phyloP scores from a whole-genome alignment of 1,140 invertebrate genomes.

The Neodiprion lecontei region DNA sequence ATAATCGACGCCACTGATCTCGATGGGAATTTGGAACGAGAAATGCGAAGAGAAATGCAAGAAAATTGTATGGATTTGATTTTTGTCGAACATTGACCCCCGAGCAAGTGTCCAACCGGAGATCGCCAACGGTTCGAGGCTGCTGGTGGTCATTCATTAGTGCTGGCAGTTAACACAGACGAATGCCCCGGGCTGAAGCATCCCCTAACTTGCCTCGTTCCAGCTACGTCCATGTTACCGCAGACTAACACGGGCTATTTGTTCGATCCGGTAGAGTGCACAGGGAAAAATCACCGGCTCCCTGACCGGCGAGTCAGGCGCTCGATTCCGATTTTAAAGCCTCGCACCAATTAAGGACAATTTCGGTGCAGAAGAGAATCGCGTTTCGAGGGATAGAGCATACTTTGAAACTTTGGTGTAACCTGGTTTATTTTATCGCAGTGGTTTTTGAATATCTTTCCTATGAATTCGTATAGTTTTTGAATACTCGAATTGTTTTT shows the following conservation, averaged over 20 bases:
- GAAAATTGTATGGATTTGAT: neutral
- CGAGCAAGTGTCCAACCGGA: neutral
- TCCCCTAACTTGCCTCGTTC: constrained; percentile 11
- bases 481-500: no score
- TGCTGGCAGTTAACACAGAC: constrained; percentile 8
- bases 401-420: neutral
- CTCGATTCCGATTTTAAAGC: neutral
- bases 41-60: no score
- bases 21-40: no score
- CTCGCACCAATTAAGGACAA: neutral
- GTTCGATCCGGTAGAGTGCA: neutral
- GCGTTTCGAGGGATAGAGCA: neutral
- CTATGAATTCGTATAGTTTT: no score
- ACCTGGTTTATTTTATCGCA: no score
- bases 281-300: constrained; percentile 1
- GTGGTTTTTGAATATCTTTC: no score
- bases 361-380: neutral
- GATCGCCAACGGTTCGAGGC: neutral
- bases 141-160: constrained; percentile 11
- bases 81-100: neutral
- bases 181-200: constrained; percentile 3
- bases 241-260: constrained; percentile 11
- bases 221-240: constrained; percentile 8
- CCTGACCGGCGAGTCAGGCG: neutral
- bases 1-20: no score